Evolutionary conservation across 1,140 invertebrate genomes (phyloP), one percentile per base, ranked within the genome.

Genomic region (Polyergus mexicanus): DNA sequence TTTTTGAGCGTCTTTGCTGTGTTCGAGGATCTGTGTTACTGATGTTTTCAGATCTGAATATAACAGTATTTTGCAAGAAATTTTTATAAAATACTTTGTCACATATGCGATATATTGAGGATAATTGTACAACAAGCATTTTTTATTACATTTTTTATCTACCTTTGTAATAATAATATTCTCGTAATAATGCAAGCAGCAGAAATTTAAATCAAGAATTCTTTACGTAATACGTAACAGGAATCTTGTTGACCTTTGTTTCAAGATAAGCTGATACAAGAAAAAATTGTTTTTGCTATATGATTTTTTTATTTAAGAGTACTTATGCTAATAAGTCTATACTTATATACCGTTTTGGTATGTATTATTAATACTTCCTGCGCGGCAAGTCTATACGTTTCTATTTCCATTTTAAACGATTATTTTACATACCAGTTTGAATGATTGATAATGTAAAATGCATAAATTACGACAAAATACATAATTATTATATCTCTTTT

Each of bases 401-500:
- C 22, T 41, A 75, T 71, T 56, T 60, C 10, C 8, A 65, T 35
- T 32, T 58, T 44, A 11, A 74, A 54, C 32, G 65, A 81, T 65
- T 22, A 66, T 63, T 66, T 35, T 81, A 85, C 38, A 58, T 75
- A 84, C 54, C 63, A 89, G 84, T 77, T 83, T 81, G 71, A 51
- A 66, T 65, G 75, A 58, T 69, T 65, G 75, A 58, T 69, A 74
- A 78, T 56, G 56, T 62, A 41, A 68, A 87, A 80, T 22, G 71
- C 66, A 81, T 84, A 32, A 84, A 84, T 90, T 84, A 63, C 22
- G 54, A 65, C 85, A 44, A 88, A 88, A 58, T 60, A 11, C 69
- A 75, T 63, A 77, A 41, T 86, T 75, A 74, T 76, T 85, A 65
- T 35, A 38, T 10, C 77, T 76, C 72, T 77, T 78, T 83, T 86